phyloP scores from a whole-genome alignment of 2,888 invertebrate species.

The Rhyacophila evoluta region DNA sequence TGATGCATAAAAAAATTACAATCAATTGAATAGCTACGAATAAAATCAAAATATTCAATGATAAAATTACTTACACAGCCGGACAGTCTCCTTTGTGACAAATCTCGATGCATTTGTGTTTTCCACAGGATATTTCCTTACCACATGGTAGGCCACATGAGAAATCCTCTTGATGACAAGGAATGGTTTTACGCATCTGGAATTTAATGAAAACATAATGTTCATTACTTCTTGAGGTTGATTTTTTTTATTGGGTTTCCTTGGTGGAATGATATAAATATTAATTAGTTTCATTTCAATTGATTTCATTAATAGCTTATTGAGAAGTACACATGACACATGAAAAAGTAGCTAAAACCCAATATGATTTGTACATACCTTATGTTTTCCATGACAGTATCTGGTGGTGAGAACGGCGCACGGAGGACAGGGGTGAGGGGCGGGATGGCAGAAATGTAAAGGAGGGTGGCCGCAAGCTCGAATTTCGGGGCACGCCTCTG shows the following conservation, averaged over 20 bases:
- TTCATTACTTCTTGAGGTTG: no score
- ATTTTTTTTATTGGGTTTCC: no score
- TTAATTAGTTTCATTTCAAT: no score
- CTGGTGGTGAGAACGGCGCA: constrained; percentile 89
- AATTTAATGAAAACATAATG: constrained; percentile 43
- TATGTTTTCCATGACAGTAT: constrained; percentile 85
- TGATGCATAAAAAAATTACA: no score
- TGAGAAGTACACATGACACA: no score
- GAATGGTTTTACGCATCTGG: constrained; percentile 87
- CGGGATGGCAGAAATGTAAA: constrained; percentile 85
- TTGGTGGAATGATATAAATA: no score
- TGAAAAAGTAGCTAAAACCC: no score
- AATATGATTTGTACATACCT: no score
- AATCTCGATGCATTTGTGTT: constrained; percentile 84
- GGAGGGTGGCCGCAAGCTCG: constrained; percentile 87
- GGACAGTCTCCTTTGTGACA: constrained; percentile 85
- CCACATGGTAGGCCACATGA: constrained; percentile 93
- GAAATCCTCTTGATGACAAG: constrained; percentile 87
- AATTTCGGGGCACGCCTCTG: constrained; percentile 78
- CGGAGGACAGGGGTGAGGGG: constrained; percentile 78
- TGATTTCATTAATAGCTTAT: no score
- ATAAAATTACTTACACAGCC: constrained; percentile 65
- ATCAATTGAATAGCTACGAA: no score
- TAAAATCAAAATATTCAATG: background rate
- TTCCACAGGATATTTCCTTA: constrained; percentile 82